A percentile compares a stretch with the other conserved stretches of the same genome.
Evolutionary conservation across 1,140 invertebrate species (phyloP).

Genomic region (Pogonognathellus flavescens): DNA sequence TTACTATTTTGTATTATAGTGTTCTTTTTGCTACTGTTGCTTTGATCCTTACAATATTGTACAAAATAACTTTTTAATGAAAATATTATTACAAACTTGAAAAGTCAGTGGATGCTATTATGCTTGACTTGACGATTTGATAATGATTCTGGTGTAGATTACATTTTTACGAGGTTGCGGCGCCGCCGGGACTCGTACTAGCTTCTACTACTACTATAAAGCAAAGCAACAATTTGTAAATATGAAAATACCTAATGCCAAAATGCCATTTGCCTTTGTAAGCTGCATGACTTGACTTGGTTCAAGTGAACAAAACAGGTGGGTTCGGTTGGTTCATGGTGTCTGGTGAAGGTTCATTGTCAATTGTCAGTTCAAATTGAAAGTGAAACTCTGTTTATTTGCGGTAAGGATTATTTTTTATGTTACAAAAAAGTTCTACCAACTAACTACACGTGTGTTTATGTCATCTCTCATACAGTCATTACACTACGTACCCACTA

Average conservation of each 20-base stretch:
- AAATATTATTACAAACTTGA: constrained; percentile 15
- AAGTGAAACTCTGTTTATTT: constrained; percentile 11
- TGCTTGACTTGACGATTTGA: constrained; percentile 44
- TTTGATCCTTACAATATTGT: constrained; percentile 26
- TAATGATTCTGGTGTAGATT: constrained; percentile 44
- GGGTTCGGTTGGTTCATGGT: constrained; percentile 39
- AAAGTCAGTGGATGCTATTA: constrained; percentile 25
- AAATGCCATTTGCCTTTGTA: constrained; percentile 37
- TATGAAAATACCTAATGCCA: constrained; percentile 44
- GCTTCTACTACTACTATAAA: constrained; percentile 8
- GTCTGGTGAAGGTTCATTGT: constrained; percentile 18
- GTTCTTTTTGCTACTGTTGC: constrained; percentile 43
- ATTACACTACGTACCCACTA: background rate
- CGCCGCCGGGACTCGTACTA: constrained; percentile 46
- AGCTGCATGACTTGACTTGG: constrained; percentile 23
- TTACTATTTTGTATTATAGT: too few relatives aligned
- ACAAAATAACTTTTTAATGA: background rate
- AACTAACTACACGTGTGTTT: background rate
- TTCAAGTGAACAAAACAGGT: constrained; percentile 15
- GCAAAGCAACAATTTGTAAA: constrained; percentile 39
- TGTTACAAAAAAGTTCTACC: background rate
- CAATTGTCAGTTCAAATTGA: background rate
- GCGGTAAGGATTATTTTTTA: constrained; percentile 37
- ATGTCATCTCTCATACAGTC: background rate
- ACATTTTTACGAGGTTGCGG: constrained; percentile 49